Conservation (phyloP, 2,888 invertebrate species). For the Harpalus rufipes region DNA sequence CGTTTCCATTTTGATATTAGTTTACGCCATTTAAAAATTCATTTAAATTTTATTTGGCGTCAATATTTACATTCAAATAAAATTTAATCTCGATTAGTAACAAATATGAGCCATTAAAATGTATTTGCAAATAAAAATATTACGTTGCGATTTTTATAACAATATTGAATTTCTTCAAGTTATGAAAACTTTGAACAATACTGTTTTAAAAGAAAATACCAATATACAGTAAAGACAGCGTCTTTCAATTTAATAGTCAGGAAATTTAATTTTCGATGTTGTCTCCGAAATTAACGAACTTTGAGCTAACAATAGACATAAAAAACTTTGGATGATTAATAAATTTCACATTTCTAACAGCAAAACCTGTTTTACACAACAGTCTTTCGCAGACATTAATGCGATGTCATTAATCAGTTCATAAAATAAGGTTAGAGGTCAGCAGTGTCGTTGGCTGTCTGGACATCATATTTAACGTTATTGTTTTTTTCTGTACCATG, state of each 20-base stretch:
- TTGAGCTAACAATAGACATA: conserved; percentile 38
- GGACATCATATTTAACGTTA: background rate
- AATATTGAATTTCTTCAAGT: conserved; percentile 14
- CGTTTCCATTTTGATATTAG: background rate
- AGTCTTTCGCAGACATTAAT: conserved; percentile 31
- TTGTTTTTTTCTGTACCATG: background rate
- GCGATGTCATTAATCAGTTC: conserved; percentile 47
- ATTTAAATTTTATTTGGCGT: background rate
- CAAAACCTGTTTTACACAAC: conserved; percentile 25
- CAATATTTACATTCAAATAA: conserved; percentile 3
- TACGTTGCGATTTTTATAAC: background rate
- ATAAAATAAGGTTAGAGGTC: conserved; percentile 10
- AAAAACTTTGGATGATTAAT: conserved; percentile 61
- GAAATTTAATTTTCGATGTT: conserved; percentile 61
- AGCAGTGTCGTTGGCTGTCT: background rate
- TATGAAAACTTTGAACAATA: conserved; percentile 5
- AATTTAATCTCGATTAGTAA: background rate
- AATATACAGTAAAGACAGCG: conserved; percentile 36
- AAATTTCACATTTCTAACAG: conserved; percentile 54
- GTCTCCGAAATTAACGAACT: conserved; percentile 58
- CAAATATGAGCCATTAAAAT: conserved; percentile 10
- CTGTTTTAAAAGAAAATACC: conserved; percentile 30
- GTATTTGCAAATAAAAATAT: conserved; percentile 14
- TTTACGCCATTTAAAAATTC: background rate
- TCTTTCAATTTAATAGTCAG: conserved; percentile 5